phyloP scores from a whole-genome alignment of 1,140 invertebrate genomes.

The Copidosoma floridanum region DNA sequence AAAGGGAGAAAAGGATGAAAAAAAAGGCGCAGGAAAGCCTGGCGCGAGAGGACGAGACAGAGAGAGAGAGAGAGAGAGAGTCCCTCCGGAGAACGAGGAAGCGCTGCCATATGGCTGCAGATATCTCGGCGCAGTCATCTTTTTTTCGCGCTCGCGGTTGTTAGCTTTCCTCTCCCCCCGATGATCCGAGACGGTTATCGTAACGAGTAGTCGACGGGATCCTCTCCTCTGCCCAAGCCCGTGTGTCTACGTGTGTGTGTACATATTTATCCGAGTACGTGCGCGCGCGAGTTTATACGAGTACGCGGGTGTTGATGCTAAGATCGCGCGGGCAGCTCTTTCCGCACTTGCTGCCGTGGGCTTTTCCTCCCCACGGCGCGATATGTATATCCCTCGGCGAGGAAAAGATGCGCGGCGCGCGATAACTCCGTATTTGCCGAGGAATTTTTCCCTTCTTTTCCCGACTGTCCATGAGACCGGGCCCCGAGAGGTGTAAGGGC shows the following conservation, averaged over 20 bases:
- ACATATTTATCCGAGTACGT: background rate
- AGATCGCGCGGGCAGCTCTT: background rate
- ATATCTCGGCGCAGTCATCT: too few relatives aligned
- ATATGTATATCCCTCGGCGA: background rate
- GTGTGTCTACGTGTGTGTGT: background rate
- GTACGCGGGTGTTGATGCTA: background rate
- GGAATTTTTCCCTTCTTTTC: constrained; percentile 13
- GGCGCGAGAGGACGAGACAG: too few relatives aligned
- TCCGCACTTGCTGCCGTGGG: background rate
- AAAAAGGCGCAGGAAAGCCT: constrained; percentile 22
- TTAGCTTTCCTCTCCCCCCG: constrained; percentile 5
- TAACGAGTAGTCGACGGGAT: background rate
- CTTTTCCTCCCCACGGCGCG: background rate
- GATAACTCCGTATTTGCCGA: constrained; percentile 14
- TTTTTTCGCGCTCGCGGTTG: constrained; percentile 31
- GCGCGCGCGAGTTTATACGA: background rate
- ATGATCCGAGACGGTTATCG: constrained; percentile 4
- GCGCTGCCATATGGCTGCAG: too few relatives aligned
- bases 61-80: background rate
- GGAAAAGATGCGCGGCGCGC: background rate
- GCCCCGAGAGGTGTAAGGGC: too few relatives aligned
- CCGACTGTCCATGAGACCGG: background rate
- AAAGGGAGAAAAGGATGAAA: too few relatives aligned
- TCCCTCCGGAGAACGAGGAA: constrained; percentile 6
- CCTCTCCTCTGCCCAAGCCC: background rate